Evolutionary conservation across 2,888 invertebrate genomes (phyloP).

Genomic region (Crematogaster levior): DNA sequence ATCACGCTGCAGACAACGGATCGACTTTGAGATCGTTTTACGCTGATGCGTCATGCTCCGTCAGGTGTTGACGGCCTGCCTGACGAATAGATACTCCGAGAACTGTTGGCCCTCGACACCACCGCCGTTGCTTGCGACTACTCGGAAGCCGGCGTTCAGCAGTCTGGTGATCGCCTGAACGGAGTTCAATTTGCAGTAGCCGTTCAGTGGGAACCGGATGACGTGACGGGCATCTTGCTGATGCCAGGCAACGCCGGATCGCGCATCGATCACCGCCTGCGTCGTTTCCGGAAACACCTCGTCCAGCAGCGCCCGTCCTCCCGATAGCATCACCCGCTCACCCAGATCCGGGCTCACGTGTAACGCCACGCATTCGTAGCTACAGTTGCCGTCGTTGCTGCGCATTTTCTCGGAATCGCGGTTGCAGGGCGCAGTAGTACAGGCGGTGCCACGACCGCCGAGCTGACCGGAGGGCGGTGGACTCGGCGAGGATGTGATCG

Average conservation of each 20-base stretch:
- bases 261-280: conserved; percentile 92
- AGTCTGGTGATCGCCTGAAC: conserved; percentile 94
- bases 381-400: conserved; percentile 69
- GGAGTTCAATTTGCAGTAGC: conserved; percentile 96
- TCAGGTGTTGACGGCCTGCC: conserved; percentile 86
- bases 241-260: conserved; percentile 93
- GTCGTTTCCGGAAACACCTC: conserved; percentile 92
- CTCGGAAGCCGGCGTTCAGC: conserved; percentile 91
- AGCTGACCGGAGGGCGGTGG: conserved; percentile 82
- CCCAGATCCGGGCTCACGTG: conserved; percentile 93
- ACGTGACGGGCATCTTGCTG: conserved; percentile 93
- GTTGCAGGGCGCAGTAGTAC: conserved; percentile 67
- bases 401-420: conserved; percentile 70
- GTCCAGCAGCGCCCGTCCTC: conserved; percentile 91
- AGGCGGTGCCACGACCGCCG: conserved; percentile 72
- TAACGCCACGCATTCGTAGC: conserved; percentile 92
- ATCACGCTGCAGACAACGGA: conserved; percentile 67
- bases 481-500: conserved; percentile 80
- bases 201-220: conserved; percentile 94
- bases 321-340: conserved; percentile 93
- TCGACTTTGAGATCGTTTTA: conserved; percentile 68
- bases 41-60: conserved; percentile 70
- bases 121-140: conserved; percentile 94
- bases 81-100: conserved; percentile 94
- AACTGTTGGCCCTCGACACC: conserved; percentile 96